Evolutionary conservation across 2,888 invertebrate species (phyloP), one percentile per base, ranked within the genome.

Genomic region (Trachelus tabidus): DNA sequence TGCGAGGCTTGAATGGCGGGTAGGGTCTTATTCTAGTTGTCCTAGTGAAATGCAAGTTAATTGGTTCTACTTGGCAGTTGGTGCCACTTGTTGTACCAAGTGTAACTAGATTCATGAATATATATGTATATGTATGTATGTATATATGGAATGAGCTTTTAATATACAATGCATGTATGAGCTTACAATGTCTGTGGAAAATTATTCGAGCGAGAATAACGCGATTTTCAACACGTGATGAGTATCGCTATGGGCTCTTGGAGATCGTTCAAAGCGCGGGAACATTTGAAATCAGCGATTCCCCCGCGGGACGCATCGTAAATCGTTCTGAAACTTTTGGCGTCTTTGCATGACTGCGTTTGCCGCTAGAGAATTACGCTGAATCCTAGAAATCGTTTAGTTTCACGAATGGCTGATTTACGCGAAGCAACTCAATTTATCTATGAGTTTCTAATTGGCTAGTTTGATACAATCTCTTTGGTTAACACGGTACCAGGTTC

Each of bases 221-320:
- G 56, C 56, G 56, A 23, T 23, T 56, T 23, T 9, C 15, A 56
- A 23, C 56, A 23, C 23, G 56, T 9, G 2, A 56, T 23, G 56
- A 56, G 56, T 56, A 56, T 56, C 56, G 56, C 56, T 56, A 6
- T 23, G 56, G 56, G 56, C 56, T 56, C 23, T 56, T 56, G 23
- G 3, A 9, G 56, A 56, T 56, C 56, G 23, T 56, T 15, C 15
- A 56, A 56, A 56, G 56, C 23, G 23, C 56, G 56, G 69, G 71
- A 73, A 80, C 85, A 85, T 84, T 85, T 80, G 85, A 83, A 86
- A 86, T 86, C 85, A 85, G 85, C 81, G 86, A 82, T 81, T 83
- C 83, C 85, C 85, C 81, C 77, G 12, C 77, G 82, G 85, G 85
- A 86, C 82, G 81, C 79, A 80, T 86, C 85, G 86, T 85, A 85